phyloP scores from a whole-genome alignment of 2,113 vertebrate species.

The Myrmecophaga tridactyla region DNA sequence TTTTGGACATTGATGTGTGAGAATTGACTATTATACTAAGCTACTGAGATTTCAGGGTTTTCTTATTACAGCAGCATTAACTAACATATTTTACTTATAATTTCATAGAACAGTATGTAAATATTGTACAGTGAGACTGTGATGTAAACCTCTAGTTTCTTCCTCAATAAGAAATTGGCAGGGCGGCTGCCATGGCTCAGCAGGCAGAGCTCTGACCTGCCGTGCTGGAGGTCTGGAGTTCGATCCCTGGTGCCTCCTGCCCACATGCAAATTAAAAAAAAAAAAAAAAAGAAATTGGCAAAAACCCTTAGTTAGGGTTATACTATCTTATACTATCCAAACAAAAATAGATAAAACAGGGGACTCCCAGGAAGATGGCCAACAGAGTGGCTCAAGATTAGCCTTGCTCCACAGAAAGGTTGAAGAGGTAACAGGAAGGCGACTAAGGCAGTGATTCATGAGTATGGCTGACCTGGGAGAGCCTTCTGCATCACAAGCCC shows the following conservation, averaged over 20 bases:
- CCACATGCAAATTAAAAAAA: too few species aligned
- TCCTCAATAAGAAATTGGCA: neutral
- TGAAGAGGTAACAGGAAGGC: too few species aligned
- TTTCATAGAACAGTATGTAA: neutral
- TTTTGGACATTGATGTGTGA: neutral
- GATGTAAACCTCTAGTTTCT: neutral
- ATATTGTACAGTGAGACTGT: neutral
- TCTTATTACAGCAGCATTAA: neutral
- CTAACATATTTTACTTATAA: neutral
- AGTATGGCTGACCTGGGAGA: too few species aligned
- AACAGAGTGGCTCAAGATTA: too few species aligned
- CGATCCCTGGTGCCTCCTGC: too few species aligned
- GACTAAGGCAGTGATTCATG: too few species aligned
- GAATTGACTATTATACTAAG: neutral
- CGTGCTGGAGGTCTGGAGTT: too few species aligned
- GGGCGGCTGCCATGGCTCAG: too few species aligned
- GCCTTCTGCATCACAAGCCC: too few species aligned
- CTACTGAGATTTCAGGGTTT: neutral
- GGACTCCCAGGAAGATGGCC: too few species aligned
- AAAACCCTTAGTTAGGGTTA: neutral
- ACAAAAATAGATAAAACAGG: conserved; percentile 18
- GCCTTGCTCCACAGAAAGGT: too few species aligned
- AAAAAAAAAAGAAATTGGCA: neutral
- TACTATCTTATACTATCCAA: neutral
- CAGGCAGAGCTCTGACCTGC: too few species aligned